A percentile compares a stretch with the other conserved stretches of the same genome.
phyloP scores from a whole-genome alignment of 1,140 invertebrate species.

The Cecropterus lyciades region DNA sequence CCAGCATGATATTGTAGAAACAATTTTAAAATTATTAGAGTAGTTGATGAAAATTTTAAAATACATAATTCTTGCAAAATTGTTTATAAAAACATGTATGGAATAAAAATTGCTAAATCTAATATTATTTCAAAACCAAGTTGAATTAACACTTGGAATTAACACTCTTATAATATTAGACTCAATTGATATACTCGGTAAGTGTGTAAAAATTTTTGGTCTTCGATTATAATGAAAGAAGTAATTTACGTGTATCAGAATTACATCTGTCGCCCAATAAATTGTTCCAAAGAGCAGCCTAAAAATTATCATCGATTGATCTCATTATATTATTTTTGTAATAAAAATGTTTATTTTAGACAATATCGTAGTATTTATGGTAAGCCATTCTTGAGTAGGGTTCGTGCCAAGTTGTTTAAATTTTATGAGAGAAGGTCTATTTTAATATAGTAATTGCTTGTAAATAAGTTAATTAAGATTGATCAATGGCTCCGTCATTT shows the following conservation, averaged over 20 bases:
- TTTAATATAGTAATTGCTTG: constrained; percentile 57
- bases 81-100: too few species aligned
- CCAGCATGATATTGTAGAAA: too few species aligned
- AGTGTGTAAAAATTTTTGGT: constrained; percentile 2
- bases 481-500: constrained; percentile 43
- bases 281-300: constrained; percentile 82
- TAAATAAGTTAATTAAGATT: constrained; percentile 54
- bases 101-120: too few species aligned
- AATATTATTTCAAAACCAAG: too few species aligned
- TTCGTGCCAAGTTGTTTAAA: constrained; percentile 64
- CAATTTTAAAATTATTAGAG: too few species aligned
- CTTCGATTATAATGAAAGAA: constrained; percentile 37
- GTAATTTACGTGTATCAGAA: constrained; percentile 50
- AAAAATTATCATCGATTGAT: constrained; percentile 81
- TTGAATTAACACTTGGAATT: too few species aligned
- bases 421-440: constrained; percentile 62
- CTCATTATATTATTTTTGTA: constrained; percentile 80
- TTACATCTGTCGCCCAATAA: constrained; percentile 64
- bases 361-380: constrained; percentile 32
- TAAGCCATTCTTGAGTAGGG: constrained; percentile 51
- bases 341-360: constrained; percentile 74
- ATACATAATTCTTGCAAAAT: too few species aligned
- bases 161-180: too few species aligned
- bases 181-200: too few species aligned
- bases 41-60: too few species aligned